Evolutionary conservation across 2,113 vertebrate species (phyloP).

Genomic region (Scytalopus superciliaris): DNA sequence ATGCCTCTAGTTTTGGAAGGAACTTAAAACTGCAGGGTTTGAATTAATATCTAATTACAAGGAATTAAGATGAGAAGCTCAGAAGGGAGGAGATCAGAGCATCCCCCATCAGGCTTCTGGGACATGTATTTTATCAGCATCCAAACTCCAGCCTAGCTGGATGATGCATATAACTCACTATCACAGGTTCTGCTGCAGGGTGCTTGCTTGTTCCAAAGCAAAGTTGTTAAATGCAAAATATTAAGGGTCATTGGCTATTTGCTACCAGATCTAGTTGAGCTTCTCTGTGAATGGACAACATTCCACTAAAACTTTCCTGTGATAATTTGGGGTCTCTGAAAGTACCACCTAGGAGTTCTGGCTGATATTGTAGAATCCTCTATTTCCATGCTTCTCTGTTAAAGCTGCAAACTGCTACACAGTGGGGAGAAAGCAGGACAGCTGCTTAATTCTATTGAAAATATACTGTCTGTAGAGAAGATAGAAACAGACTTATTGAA

Average conservation of each 20-base stretch:
- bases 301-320: not conserved
- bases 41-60: not conserved
- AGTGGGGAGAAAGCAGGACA: not conserved
- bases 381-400: not conserved
- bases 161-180: not conserved
- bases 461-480: constrained; percentile 4
- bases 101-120: not conserved
- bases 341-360: not conserved
- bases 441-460: constrained; percentile 35
- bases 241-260: not conserved
- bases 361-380: not conserved
- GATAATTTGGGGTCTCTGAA: not conserved
- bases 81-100: not conserved
- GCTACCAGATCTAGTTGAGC: not conserved
- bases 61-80: not conserved
- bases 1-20: not conserved
- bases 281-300: not conserved
- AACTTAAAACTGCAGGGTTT: not conserved
- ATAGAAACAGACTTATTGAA: constrained; percentile 22
- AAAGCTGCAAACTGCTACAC: not conserved
- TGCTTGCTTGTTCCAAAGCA: not conserved
- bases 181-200: not conserved
- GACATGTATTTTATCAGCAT: not conserved
- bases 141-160: not conserved
- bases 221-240: not conserved